Evolutionary conservation across 2,797 vertebrate species (phyloP), one percentile per base, ranked within the genome.

Genomic region (Ctenopoma multispine): DNA sequence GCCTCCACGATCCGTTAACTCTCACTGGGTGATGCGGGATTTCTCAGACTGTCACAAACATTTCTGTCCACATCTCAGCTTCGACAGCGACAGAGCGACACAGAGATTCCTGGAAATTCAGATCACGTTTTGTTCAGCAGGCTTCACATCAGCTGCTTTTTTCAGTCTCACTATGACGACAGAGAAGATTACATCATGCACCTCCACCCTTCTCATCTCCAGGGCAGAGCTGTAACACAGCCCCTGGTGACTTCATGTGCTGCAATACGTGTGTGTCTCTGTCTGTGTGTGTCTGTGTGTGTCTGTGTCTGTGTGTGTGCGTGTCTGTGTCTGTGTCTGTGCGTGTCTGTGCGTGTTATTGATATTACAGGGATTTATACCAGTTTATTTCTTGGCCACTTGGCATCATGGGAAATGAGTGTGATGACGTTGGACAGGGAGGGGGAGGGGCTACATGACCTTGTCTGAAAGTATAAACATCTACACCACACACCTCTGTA

Each of bases 351-450:
- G 65, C 12, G 51, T 49, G 29, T 43, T 7, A 4, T 47, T 10
- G 48, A 59, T 80, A 55, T 81, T 72, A 76, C 81, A 62, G 69
- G 83, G 90, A 84, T 91, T 92, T 92, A 87, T 84, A 73, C 79
- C 80, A 76, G 78, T 1, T 24, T 81, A 11, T 87, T 76, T 63
- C 46, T 75, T 18, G 49, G 55, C 76, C 84, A 60, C 72, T 72
- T n/a, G 46, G 83, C 79, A 77, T 89, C 65, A 71, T 79, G 72
- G 85, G 78, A 82, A 80, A 77, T 67, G 47, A 51, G 68, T 61
- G 40, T 41, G 66, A 61, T 38, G 82, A 65, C 71, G 72, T 24
- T 38, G 51, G 66, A 61, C 23, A 0, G 36, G 4, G 44, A 29
- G 54, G 51, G 69, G 59, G 80, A 69, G 40, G 29, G 51, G 62